Percentiles rank a stretch among this genome's conserved stretches.
phyloP scores from a whole-genome alignment of 2,888 invertebrate species.

The Malacosoma neustria region DNA sequence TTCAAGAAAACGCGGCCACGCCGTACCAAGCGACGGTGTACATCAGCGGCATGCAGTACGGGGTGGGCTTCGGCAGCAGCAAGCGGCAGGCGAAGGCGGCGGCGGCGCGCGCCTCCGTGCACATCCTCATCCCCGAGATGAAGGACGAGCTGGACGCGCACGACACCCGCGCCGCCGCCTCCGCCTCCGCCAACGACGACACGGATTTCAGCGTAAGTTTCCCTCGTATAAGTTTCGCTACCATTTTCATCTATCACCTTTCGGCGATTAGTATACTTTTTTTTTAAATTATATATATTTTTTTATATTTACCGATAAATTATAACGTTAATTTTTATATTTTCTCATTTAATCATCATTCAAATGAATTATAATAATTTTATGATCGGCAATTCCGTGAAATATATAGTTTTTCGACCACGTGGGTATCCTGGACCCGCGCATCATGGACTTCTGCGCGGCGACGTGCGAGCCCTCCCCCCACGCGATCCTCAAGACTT shows the following conservation, averaged over 20 bases:
- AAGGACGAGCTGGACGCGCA: conserved; percentile 80
- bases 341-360: no score
- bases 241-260: no score
- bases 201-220: conserved; percentile 49
- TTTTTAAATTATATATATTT: no score
- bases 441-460: conserved; percentile 95
- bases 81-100: conserved; percentile 97
- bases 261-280: no score
- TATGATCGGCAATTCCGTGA: no score
- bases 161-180: conserved; percentile 13
- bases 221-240: no score
- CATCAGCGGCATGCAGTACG: conserved; percentile 95
- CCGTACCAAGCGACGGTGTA: conserved; percentile 96
- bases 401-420: conserved; percentile 95
- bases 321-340: no score
- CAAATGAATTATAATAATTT: no score
- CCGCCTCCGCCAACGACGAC: conserved; percentile 18
- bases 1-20: conserved; percentile 89
- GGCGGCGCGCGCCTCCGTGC: conserved; percentile 91
- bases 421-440: conserved; percentile 93
- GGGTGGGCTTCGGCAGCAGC: conserved; percentile 94
- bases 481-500: conserved; percentile 93
- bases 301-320: no score
- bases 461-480: conserved; percentile 97
- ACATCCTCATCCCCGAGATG: conserved; percentile 95